Evolutionary conservation across 1,140 invertebrate genomes (phyloP).

Genomic region (Euschistus heros): DNA sequence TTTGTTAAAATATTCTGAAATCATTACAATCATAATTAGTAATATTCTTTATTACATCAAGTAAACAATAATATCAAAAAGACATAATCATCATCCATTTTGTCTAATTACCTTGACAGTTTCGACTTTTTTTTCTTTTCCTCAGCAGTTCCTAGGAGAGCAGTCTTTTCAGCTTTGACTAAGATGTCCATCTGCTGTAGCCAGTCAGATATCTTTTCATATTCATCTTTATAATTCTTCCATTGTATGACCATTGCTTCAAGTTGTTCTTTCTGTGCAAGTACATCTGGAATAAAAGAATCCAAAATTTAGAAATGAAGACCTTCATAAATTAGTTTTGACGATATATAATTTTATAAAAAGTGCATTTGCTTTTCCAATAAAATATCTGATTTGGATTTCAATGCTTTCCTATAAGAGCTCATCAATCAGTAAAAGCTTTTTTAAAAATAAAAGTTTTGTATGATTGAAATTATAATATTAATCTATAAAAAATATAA

Average conservation of each 20-base stretch:
- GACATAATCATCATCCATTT: not conserved
- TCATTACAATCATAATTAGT: slow-evolving; percentile 14
- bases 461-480: too few relatives aligned
- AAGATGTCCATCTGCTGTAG: slow-evolving; percentile 85
- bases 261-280: slow-evolving; percentile 70
- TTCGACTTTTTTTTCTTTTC: slow-evolving; percentile 76
- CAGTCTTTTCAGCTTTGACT: slow-evolving; percentile 80
- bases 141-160: slow-evolving; percentile 63
- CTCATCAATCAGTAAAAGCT: too few relatives aligned
- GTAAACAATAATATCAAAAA: not conserved
- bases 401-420: too few relatives aligned
- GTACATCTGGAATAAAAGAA: slow-evolving; percentile 48
- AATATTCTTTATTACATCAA: not conserved
- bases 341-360: too few relatives aligned
- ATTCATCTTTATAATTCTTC: slow-evolving; percentile 85
- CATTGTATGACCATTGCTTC: slow-evolving; percentile 72
- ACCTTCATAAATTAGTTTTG: too few relatives aligned
- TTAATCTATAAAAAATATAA: too few relatives aligned
- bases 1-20: slow-evolving; percentile 57
- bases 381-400: too few relatives aligned
- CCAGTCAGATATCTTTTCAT: slow-evolving; percentile 84
- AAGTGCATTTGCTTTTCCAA: too few relatives aligned
- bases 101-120: slow-evolving; percentile 47
- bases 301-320: too few relatives aligned
- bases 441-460: too few relatives aligned